Evolutionary conservation across 2,797 vertebrate species (phyloP), one percentile per base, ranked within the genome.

Genomic region (Thaleichthys pacificus): DNA sequence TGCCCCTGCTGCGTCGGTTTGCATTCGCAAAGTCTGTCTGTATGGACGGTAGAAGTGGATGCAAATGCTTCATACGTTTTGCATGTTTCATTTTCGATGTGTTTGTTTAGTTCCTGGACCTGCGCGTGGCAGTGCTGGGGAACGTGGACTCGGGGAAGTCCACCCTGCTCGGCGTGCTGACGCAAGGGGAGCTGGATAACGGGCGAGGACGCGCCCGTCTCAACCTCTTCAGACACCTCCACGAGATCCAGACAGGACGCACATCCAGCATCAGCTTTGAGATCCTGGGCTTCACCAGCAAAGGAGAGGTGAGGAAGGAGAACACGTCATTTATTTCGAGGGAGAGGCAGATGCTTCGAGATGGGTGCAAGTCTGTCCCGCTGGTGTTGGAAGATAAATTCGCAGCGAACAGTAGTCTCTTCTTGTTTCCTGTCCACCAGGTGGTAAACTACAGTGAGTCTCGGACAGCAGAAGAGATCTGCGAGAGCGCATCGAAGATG

Each of bases 181-280:
- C 95, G 0, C 95, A 96, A 85, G 95, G 95, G 70, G 95, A 96
- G 83, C 88, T 96, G 82, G 95, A 96, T 87, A 96, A 96, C 0
- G 95, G 95, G 22, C 89, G 95, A 47, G 95, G 95, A 51, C 89
- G 95, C 74, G 95, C 95, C 8, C 88, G 95, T 8, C 94, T 96
- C 82, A 96, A 96, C 85, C 95, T 96, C 68, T 96, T 96, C 82
- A 93, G 95, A 60, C 95, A 96, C 68, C 94, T 96, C 51, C 95
- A 96, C 71, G 95, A 96, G 85, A 96, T 96, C 90, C 95, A 96
- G 76, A 95, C 95, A 3, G 95, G 95, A 75, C 91, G 95, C 61
- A 96, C 95, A 0, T 96, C 95, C 19, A 96, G 95, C 86, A 96
- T 96, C 89, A 96, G 95, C 87, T 96, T 96, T 85, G 95, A 96